A percentile compares a stretch with the other conserved stretches of the same genome.
Evolutionary conservation across 2,113 vertebrate genomes (phyloP).

Genomic region (Syngnathus typhle): DNA sequence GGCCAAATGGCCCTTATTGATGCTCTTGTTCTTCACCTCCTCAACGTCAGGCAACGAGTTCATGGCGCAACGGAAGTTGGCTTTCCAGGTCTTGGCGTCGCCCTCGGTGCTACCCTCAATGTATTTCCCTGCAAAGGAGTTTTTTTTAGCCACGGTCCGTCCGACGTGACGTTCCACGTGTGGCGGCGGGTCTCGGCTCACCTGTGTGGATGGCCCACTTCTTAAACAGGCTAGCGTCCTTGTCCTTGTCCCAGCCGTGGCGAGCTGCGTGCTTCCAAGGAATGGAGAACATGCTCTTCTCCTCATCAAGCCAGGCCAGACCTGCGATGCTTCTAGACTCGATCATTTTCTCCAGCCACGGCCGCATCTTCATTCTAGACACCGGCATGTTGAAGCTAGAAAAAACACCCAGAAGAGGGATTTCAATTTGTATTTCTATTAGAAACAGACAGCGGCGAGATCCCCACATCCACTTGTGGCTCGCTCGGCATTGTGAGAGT

Average conservation of each 20-base stretch:
- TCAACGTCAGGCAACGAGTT: conserved; percentile 93
- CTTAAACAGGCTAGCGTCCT: conserved; percentile 88
- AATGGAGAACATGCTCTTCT: conserved; percentile 85
- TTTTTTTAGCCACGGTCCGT: no score
- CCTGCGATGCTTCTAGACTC: conserved; percentile 79
- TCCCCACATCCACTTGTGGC: neutral
- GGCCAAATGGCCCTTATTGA: conserved; percentile 88
- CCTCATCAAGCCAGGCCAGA: conserved; percentile 90
- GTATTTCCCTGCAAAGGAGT: conserved; percentile 76
- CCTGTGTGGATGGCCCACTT: conserved; percentile 96
- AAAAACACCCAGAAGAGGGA: neutral
- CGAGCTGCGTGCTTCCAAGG: conserved; percentile 97
- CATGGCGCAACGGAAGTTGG: conserved; percentile 97
- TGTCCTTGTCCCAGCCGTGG: conserved; percentile 92
- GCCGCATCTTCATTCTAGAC: conserved; percentile 90
- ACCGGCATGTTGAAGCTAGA: conserved; percentile 79
- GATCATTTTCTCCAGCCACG: conserved; percentile 89
- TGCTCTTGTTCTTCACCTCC: conserved; percentile 87
- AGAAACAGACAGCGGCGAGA: neutral
- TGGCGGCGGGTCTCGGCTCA: conserved; percentile 46
- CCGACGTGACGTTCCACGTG: neutral
- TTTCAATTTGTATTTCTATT: neutral
- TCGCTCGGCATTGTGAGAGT: neutral
- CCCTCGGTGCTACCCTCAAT: conserved; percentile 65
- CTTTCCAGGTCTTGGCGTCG: conserved; percentile 97